These are phyloP conservation scores for Cephalotes varians DNA, from an alignment of 2,888 invertebrate species.

Conservation along the genomic window DNA sequence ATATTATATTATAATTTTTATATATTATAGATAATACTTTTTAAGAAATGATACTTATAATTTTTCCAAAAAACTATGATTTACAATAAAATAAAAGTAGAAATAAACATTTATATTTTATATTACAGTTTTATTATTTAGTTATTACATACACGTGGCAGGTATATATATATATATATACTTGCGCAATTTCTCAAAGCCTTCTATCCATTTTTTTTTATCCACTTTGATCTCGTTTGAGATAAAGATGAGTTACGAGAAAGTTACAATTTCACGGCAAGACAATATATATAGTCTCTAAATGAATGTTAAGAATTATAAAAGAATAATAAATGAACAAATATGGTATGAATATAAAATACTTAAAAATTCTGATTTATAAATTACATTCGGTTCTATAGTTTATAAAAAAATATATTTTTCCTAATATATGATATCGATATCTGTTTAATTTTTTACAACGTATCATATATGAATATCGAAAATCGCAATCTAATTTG, in stretches of 20 bases:
- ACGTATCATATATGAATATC: not conserved
- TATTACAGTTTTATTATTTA: constrained; percentile 7
- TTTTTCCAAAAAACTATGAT: constrained; percentile 9
- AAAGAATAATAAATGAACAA: not conserved
- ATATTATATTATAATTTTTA: too few relatives aligned
- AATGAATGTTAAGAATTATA: not conserved
- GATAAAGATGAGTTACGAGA: not conserved
- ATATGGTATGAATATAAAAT: not conserved
- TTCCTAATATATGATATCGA: not conserved
- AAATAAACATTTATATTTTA: constrained; percentile 11
- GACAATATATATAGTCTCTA: not conserved
- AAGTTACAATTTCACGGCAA: not conserved
- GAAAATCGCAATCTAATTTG: not conserved
- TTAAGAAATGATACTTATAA: not conserved
- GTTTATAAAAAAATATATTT: not conserved
- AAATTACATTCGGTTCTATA: not conserved
- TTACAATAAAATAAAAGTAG: not conserved
- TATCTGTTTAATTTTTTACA: not conserved
- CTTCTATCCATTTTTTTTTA: not conserved
- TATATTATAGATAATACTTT: too few relatives aligned
- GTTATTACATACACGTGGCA: not conserved
- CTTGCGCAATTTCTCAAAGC: not conserved
- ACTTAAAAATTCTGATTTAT: not conserved
- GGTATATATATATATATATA: not conserved
- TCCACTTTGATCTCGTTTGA: not conserved